phyloP scores from a whole-genome alignment of 2,888 invertebrate species.

The Eubasilissa splendida region DNA sequence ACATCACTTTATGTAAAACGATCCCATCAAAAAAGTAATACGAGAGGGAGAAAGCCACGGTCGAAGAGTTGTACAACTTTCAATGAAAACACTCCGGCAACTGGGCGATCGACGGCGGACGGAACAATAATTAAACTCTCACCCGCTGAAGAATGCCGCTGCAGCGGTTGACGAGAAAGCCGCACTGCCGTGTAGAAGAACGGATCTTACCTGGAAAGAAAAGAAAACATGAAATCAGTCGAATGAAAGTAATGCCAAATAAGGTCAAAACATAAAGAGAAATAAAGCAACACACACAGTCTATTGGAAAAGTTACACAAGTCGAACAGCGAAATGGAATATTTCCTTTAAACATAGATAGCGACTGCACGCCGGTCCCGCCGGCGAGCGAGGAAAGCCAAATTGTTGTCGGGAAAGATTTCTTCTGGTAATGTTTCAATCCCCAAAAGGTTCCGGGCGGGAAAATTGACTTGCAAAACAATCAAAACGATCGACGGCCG shows the following conservation, averaged over 20 bases:
- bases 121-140: slow-evolving; percentile 48
- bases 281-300: slow-evolving; percentile 27
- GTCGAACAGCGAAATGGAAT: slow-evolving; percentile 36
- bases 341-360: slow-evolving; percentile 33
- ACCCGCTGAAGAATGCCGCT: slow-evolving; percentile 35
- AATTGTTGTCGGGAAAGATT: slow-evolving; percentile 35
- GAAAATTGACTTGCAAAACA: slow-evolving; percentile 58
- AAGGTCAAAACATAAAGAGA: slow-evolving; percentile 40
- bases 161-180: slow-evolving; percentile 4
- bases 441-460: slow-evolving; percentile 43
- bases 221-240: slow-evolving; percentile 42
- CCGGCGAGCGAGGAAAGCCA: slow-evolving; percentile 9
- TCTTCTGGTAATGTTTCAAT: slow-evolving; percentile 50
- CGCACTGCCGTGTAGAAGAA: slow-evolving; percentile 42
- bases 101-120: slow-evolving; percentile 5
- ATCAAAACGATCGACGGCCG: slow-evolving; percentile 51
- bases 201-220: slow-evolving; percentile 50
- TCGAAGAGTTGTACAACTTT: not conserved
- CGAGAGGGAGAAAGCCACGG: slow-evolving; percentile 7
- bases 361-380: slow-evolving; percentile 1
- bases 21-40: not conserved
- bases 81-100: slow-evolving; percentile 19
- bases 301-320: slow-evolving; percentile 39
- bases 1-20: not conserved
- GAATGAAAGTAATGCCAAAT: slow-evolving; percentile 40